Evolutionary conservation across 2,888 invertebrate species (phyloP), one percentile per base, ranked within the genome.

Genomic region (Pelosia muscerda): DNA sequence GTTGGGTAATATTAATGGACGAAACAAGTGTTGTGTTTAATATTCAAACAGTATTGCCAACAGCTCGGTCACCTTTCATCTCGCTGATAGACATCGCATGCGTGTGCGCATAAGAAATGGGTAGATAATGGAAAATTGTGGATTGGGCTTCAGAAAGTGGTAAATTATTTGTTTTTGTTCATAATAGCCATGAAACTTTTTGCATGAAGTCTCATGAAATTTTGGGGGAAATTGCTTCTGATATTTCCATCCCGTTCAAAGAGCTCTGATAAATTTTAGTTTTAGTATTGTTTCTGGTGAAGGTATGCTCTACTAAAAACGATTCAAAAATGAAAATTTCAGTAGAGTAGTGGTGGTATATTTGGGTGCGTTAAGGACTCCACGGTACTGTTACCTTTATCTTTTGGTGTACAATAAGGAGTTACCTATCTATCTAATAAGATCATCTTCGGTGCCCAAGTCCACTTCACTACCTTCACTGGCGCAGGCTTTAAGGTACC

Each of bases 31-130:
- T 59, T 73, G 69, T 75, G 72, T 74, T 81, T 81, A 76, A 68
- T 71, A 81, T 81, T 77, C 81, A 76, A 64, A 54, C 15, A 67
- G 72, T 73, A 69, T 62, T 61, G n/a, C 26, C 49, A 49, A 49
- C 23, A 66, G 72, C 73, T 71, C 83, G 82, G 84, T 77, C 76
- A 84, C 81, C 83, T 84, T 84, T 84, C 84, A 84, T 84, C 84
- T 84, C 28, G 58, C 72, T 77, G 84, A 84, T 84, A 82, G 68
- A 76, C 79, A 84, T 84, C 84, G 64, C 56, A 62, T 82, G 84
- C 84, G 74, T 63, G 49, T 63, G 76, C 77, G 84, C 84, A 84
- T 83, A 81, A 75, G 76, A 84, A 82, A 73, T 60, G 28, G 63
- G 63, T 66, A 81, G 77, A 82, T 83, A 78, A 64, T 81, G 78